A percentile compares a stretch with the other conserved stretches of the same genome.
phyloP scores from a whole-genome alignment of 2,888 invertebrate species.

The Melitaea athalia region DNA sequence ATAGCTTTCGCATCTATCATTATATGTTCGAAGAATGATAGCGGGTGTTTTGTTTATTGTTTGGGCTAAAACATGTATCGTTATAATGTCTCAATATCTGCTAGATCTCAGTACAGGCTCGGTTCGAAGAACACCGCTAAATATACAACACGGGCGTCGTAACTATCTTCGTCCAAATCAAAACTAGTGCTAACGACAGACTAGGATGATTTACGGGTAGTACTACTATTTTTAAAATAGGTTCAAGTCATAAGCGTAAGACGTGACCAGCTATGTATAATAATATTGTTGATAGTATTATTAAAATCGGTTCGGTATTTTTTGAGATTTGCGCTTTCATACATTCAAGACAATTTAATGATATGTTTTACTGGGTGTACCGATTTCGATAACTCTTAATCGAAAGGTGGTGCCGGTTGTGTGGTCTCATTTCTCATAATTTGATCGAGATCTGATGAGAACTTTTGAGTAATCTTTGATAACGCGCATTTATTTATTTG shows the following conservation, averaged over 20 bases:
- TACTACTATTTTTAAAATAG: constrained; percentile 48
- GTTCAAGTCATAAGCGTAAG: constrained; percentile 40
- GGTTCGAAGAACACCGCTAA: constrained; percentile 43
- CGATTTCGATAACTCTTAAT: too few relatives aligned
- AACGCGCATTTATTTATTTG: too few relatives aligned
- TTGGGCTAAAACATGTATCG: not conserved
- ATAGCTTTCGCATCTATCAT: not conserved
- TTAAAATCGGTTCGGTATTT: too few relatives aligned
- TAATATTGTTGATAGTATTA: too few relatives aligned
- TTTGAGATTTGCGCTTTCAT: too few relatives aligned
- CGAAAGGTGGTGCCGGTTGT: too few relatives aligned
- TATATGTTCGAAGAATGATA: not conserved
- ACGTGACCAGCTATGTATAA: too few relatives aligned
- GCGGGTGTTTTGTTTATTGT: not conserved
- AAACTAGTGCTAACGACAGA: constrained; percentile 40
- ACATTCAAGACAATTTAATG: too few relatives aligned
- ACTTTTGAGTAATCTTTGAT: too few relatives aligned
- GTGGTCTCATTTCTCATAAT: too few relatives aligned
- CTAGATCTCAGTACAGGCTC: constrained; percentile 9
- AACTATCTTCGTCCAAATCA: constrained; percentile 41
- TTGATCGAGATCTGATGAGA: too few relatives aligned
- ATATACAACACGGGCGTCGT: constrained; percentile 37
- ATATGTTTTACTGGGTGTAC: too few relatives aligned
- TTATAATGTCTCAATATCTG: constrained; percentile 7
- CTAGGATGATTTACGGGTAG: constrained; percentile 47